Conservation (phyloP, 2,888 invertebrate genomes). For the Calameuta filiformis region DNA sequence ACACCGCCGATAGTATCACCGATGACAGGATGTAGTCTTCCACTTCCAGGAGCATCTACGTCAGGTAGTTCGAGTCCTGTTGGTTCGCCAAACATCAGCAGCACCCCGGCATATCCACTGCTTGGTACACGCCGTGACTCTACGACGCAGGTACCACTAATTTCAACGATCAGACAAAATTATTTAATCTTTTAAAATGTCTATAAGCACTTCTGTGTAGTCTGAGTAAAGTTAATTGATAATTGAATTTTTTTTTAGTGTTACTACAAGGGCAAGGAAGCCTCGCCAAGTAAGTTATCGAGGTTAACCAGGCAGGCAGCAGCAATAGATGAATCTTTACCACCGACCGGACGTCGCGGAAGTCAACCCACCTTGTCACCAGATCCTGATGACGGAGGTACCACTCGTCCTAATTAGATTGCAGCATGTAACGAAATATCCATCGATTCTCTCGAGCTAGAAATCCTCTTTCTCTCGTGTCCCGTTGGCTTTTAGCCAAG, state of each 20-base stretch:
- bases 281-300: conserved; percentile 68
- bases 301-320: conserved; percentile 88
- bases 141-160: conserved; percentile 81
- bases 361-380: conserved; percentile 87
- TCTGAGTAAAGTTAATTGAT: neutral
- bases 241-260: conserved; percentile 43
- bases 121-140: conserved; percentile 78
- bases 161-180: neutral
- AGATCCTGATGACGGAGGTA: conserved; percentile 74
- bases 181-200: neutral
- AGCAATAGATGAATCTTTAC: conserved; percentile 86
- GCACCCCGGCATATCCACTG: conserved; percentile 68
- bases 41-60: conserved; percentile 68
- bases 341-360: conserved; percentile 80
- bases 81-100: conserved; percentile 63
- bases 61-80: conserved; percentile 65
- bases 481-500: neutral
- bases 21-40: conserved; percentile 66
- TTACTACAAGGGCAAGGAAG: conserved; percentile 61
- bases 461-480: neutral
- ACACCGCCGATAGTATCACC: conserved; percentile 87
- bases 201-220: neutral
- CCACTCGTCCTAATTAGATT: neutral
- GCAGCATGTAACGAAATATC: neutral
- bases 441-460: neutral